These are phyloP conservation scores for Automeris io DNA, from an alignment of 2,888 invertebrate genomes.

Conservation along the genomic window DNA sequence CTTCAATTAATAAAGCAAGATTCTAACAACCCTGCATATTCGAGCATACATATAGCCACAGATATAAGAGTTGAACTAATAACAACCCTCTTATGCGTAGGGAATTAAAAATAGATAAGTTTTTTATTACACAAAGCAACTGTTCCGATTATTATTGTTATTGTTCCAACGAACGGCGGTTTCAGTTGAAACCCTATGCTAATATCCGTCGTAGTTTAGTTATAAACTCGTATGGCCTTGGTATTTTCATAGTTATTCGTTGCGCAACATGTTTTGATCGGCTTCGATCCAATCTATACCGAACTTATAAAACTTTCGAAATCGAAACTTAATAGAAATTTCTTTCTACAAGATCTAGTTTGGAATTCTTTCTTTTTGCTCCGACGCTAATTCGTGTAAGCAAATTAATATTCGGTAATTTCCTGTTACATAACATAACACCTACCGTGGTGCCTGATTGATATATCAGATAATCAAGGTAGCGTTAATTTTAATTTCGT, in stretches of 20 bases:
- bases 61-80: no score
- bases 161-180: no score
- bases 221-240: slow-evolving; percentile 7
- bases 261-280: slow-evolving; percentile 16
- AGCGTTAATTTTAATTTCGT: no score
- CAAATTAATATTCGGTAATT: slow-evolving; percentile 7
- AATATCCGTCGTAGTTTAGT: no score
- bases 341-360: slow-evolving; percentile 12
- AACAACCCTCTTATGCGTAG: no score
- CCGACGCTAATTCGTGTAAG: not conserved
- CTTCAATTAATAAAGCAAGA: no score
- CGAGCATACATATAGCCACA: no score
- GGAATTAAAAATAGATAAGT: no score
- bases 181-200: no score
- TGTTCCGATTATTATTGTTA: no score
- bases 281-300: slow-evolving; percentile 11
- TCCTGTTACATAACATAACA: slow-evolving; percentile 6
- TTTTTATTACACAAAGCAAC: no score
- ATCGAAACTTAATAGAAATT: slow-evolving; percentile 16
- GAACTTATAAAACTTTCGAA: slow-evolving; percentile 17
- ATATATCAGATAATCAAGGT: not conserved
- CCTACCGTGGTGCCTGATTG: not conserved
- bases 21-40: no score
- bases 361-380: slow-evolving; percentile 1
- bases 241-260: slow-evolving; percentile 10